Evolutionary conservation across 2,888 invertebrate genomes (phyloP), one percentile per base, ranked within the genome.

Genomic region (Poecilus cupreus): DNA sequence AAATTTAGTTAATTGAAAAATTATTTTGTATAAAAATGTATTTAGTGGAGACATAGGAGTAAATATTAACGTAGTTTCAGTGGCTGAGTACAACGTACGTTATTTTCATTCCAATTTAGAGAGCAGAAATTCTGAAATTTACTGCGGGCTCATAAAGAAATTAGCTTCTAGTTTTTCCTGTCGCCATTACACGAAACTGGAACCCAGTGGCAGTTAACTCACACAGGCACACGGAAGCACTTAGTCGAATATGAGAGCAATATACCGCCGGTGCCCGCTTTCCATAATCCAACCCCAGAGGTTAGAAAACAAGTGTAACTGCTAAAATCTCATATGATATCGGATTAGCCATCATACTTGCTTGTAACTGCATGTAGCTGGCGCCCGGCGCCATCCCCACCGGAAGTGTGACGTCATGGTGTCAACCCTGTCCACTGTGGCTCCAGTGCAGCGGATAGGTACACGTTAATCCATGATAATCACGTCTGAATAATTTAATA

Each of bases 401-500:
- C 54, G 54, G 54, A 54, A 54, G 54, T 54, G 39, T 37, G 43
- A 43, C 68, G 68, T 68, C 68, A 68, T 32, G 10, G n/a, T 68
- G 68, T 39, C 39, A 68, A 16, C 16, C 49, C n/a, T 10, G n/a
- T 10, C 13, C n/a, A 10, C 49, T 5, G 13, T 16, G 54, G 54
- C 39, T 13, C 20, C 68, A 20, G 20, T 68, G 43, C 68, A 20
- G n/a, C 18, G 68, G 68, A 68, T 68, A 64, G 20, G 18, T 68
- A 68, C 39, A 68, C 20, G 64, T 32, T 68, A 68, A 68, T 68
- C 68, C 68, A 68, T 39, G 68, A 37, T 68, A 68, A 68, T 68
- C 68, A 43, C 20, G 18, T 39, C 68, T 37, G 68, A 68, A 68
- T 68, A 68, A 68, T 68, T 68, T 39, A 8, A 39, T 49, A 49